Evolutionary conservation across 2,888 invertebrate genomes (phyloP).

Genomic region (Sturmia bella): DNA sequence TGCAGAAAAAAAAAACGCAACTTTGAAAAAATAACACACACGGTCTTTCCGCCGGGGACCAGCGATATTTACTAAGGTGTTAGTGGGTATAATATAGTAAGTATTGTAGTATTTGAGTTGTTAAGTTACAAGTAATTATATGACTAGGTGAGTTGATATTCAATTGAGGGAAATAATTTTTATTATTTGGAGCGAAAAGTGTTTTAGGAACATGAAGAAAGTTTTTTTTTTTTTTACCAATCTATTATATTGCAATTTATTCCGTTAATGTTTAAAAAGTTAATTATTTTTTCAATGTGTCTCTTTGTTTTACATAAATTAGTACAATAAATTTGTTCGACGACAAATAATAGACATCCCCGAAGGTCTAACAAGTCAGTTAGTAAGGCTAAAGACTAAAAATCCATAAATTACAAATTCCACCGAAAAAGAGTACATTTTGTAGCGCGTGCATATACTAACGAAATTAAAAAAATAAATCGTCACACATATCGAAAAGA

Average conservation of each 20-base stretch:
- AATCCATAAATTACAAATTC: neutral
- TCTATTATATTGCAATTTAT: constrained; percentile 1
- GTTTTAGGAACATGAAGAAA: constrained; percentile 7
- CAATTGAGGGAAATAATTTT: constrained; percentile 1
- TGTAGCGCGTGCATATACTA: too few species aligned
- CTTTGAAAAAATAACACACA: too few species aligned
- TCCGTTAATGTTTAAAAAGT: too few species aligned
- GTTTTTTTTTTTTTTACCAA: too few species aligned
- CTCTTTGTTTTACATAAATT: constrained; percentile 65
- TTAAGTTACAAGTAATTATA: constrained; percentile 2
- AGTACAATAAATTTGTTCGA: constrained; percentile 60
- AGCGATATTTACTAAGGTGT: neutral
- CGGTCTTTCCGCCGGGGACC: too few species aligned
- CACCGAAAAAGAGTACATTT: too few species aligned
- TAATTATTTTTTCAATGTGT: constrained; percentile 36
- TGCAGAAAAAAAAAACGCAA: too few species aligned
- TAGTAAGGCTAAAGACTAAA: neutral
- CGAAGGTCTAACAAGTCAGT: neutral
- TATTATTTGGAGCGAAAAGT: neutral
- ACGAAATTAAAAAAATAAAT: too few species aligned
- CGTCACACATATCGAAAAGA: too few species aligned
- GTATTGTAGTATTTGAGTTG: constrained; percentile 9
- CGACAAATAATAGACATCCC: constrained; percentile 2
- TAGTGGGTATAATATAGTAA: constrained; percentile 35
- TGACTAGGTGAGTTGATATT: constrained; percentile 27